These are phyloP conservation scores for Morone saxatilis DNA, from an alignment of 2,113 vertebrate species.

Conservation along the genomic window DNA sequence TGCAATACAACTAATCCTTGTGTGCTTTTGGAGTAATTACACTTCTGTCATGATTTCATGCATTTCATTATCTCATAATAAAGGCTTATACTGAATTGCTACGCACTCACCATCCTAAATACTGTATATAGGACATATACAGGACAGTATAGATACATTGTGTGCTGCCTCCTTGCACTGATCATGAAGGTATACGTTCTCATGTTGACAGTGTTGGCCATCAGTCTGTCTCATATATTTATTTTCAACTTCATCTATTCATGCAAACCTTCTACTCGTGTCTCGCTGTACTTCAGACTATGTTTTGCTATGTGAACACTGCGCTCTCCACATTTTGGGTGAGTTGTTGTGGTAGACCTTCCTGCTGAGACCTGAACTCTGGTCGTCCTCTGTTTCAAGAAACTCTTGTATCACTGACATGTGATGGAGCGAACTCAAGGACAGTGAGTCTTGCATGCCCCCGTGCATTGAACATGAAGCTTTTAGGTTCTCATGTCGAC, in stretches of 20 bases:
- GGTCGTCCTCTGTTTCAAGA: background rate
- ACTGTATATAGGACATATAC: background rate
- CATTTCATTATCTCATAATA: conserved; percentile 42
- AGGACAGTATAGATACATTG: background rate
- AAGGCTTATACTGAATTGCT: conserved; percentile 17
- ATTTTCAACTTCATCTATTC: background rate
- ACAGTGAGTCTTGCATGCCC: background rate
- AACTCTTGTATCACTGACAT: background rate
- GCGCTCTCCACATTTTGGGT: conserved; percentile 10
- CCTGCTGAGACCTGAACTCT: background rate
- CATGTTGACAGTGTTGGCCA: too few relatives aligned
- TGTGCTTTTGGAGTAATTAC: conserved; percentile 52
- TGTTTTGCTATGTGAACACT: background rate
- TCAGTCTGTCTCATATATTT: background rate
- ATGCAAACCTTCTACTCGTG: background rate
- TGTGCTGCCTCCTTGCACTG: background rate
- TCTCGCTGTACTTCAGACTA: background rate
- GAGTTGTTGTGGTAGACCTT: conserved; percentile 34
- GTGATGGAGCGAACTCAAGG: background rate
- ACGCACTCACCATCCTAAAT: background rate
- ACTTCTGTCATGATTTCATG: conserved; percentile 52
- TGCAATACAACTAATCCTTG: conserved; percentile 48
- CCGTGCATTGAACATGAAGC: background rate
- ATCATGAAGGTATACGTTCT: background rate
- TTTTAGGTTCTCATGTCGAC: background rate